Evolutionary conservation across 2,888 invertebrate genomes (phyloP), one percentile per base, ranked within the genome.

Genomic region (Pinctada fucata): DNA sequence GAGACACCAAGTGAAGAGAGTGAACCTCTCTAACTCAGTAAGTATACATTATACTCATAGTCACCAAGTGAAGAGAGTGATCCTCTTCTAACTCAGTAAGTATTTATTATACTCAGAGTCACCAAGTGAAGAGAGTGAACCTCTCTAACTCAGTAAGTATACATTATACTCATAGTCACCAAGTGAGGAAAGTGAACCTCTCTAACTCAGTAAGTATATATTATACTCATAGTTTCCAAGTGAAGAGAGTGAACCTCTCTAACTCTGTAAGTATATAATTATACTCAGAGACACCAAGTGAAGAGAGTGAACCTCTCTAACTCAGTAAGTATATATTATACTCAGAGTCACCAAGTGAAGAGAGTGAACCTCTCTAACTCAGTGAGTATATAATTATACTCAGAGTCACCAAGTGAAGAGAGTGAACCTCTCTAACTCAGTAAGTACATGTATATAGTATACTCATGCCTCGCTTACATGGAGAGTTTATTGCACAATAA

Each of bases 41-140:
- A 70, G 81, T 82, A 66, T 10, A 49, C 8, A 13, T 31, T 31
- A 31, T 31, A 31, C 31, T 31, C 31, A 31, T 0, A 89, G 82
- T 90, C 90, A 68, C 90, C 90, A n/a, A 88, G 86, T 82, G 88
- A 89, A 76, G 90, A 90, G 79, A 88, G 79, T 76, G 90, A 88
- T 63, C 90, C 90, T 72, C 89, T 90, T 90, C 82, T 90, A 90
- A 90, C 88, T 81, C 73, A 73, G 79, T 82, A 79, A 70, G 81
- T 82, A 66, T 10, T 16, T 16, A 4, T 31, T 31, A 31, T 31
- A 31, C 31, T 31, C 31, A 31, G 31, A 89, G 82, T 90, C 90
- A 68, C 90, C 90, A n/a, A 88, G 85, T 82, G 88, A 89, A 31
- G 31, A 31, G 31, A 69, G n/a, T 49, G 50, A 49, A 49, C 3